Conservation (phyloP, 2,797 vertebrate genomes). For the Propithecus deckenii region DNA sequence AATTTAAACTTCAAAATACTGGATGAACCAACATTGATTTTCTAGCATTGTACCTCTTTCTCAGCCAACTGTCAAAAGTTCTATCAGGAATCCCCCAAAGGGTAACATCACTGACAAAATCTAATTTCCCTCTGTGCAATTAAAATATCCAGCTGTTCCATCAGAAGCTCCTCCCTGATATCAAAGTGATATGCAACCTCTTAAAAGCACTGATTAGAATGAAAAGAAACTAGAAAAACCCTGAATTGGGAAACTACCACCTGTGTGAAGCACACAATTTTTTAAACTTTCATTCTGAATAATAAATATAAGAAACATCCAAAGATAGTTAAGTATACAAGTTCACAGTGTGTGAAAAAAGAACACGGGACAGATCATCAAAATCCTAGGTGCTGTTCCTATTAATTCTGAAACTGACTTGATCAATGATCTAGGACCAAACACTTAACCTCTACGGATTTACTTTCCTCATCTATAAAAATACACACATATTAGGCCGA, state of each 20-base stretch:
- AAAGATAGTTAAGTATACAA: neutral
- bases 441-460: neutral
- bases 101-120: slow-evolving; percentile 10
- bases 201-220: slow-evolving; percentile 31
- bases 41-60: neutral
- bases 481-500: neutral
- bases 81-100: neutral
- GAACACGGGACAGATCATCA: neutral
- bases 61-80: neutral
- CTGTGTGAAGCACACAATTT: neutral
- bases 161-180: neutral
- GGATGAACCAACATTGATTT: neutral
- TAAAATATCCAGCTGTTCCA: slow-evolving; percentile 34
- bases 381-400: neutral
- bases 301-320: neutral
- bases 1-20: slow-evolving; percentile 15
- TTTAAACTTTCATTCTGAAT: slow-evolving; percentile 35
- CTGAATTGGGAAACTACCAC: neutral
- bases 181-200: neutral
- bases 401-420: neutral
- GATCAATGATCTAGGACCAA: neutral
- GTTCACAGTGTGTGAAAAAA: neutral
- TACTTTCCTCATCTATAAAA: slow-evolving; percentile 10
- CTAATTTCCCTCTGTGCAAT: slow-evolving; percentile 35
- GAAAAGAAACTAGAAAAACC: slow-evolving; percentile 9